Base-by-base conservation (phyloP, 2,888 invertebrate species). In the Dolomedes plantarius region DNA sequence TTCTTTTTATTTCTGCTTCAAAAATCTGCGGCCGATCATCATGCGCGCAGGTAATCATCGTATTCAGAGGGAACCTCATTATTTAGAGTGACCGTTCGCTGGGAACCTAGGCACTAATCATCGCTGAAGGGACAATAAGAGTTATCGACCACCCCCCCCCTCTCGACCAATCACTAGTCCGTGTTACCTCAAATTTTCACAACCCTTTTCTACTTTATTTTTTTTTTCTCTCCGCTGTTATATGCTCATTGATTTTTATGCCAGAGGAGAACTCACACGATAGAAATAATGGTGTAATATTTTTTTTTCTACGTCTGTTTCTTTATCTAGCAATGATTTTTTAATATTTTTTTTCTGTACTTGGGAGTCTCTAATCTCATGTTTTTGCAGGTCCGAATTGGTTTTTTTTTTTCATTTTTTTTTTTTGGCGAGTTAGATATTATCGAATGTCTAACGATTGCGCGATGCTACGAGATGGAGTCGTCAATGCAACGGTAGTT, bases 21-120 rank as follows among this genome's bases (percentile, higher is more conserved):
- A 76, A 83, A 82, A 75, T 76, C 75, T 75, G 75, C 28, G 19
- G 11, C 69, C 32, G 76, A 76, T 76, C 71, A 82, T 83, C 50
- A 65, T 76, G 82, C 72, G 82, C 72, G 82, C 50, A 36, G 6
- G 82, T 75, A 76, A 83, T 83, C 82, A 83, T 76, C 76, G 71
- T 68, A 71, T 76, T 75, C 56, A 31, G 75, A 19, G 64, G 69
- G 64, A 68, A 31, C 16, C 76, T 83, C 76, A 83, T 83, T 83
- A 83, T 76, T 72, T 76, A 83, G 82, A 83, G 82, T 83, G 82
- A 83, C 76, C 76, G 76, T 72, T 76, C 76, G 32, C 50, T 65
- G 68, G 64, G 65, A 83, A 76, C 82, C 41, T 68, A 82, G 71
- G 81, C 74, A 82, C 82, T 83, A 83, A 83, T 83, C 82, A 83